These are phyloP conservation scores for Lordiphosa clarofinis DNA, from an alignment of 1,140 invertebrate species.

Conservation along the genomic window DNA sequence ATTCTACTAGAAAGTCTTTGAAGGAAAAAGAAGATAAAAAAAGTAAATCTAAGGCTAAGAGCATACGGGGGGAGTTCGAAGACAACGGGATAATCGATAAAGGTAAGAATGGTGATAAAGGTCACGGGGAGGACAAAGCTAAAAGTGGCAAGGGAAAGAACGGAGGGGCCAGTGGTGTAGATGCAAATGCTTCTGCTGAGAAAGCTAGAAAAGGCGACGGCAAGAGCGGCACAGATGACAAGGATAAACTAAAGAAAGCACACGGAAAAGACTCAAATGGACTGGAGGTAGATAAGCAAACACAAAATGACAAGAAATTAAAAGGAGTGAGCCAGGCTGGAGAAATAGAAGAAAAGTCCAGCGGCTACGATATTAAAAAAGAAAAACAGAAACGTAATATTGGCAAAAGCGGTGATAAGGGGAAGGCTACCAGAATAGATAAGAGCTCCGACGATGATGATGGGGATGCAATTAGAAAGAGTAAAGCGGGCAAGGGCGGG, in stretches of 20 bases:
- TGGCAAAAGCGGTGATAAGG: not conserved
- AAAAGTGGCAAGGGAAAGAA: conserved; percentile 3
- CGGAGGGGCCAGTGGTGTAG: not conserved
- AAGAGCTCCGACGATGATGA: not conserved
- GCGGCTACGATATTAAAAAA: not conserved
- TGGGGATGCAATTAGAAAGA: conserved; percentile 1
- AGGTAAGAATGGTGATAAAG: too few species aligned
- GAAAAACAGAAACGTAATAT: not conserved
- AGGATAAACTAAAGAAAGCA: not conserved
- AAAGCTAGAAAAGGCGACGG: not conserved
- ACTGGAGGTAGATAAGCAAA: not conserved
- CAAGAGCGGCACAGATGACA: not conserved
- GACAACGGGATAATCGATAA: not conserved
- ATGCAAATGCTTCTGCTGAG: not conserved
- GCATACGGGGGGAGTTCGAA: not conserved
- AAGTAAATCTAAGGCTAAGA: not conserved
- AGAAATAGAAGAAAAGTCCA: conserved; percentile 9
- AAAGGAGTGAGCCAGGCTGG: not conserved
- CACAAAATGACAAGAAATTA: not conserved
- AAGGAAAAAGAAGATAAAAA: not conserved
- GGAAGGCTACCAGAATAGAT: not conserved
- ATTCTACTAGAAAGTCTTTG: not conserved
- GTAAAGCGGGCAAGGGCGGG: not conserved
- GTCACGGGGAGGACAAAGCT: not conserved
- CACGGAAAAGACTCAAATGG: not conserved